A percentile compares a stretch with the other conserved stretches of the same genome.
Evolutionary conservation across 2,113 vertebrate genomes (phyloP).

Genomic region (Cephalopholis sonnerati): DNA sequence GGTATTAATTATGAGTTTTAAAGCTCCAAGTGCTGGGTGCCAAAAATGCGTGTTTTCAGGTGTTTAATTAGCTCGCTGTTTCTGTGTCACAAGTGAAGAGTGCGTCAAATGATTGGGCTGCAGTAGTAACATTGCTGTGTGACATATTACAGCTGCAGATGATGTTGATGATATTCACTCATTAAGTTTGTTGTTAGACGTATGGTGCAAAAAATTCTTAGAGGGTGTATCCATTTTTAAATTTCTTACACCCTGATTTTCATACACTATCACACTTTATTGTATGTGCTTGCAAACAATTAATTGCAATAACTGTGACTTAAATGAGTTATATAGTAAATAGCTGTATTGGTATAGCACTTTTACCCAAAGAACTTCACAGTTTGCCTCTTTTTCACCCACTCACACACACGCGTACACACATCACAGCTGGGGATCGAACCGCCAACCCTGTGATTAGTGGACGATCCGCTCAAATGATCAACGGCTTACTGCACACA

Average conservation of each 20-base stretch:
- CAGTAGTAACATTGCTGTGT: not conserved
- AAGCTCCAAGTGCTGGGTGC: conserved; percentile 84
- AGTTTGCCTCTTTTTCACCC: not conserved
- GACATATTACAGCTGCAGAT: not conserved
- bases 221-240: not conserved
- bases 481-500: conserved; percentile 1
- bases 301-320: not conserved
- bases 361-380: not conserved
- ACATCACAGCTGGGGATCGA: not conserved
- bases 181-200: not conserved
- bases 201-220: not conserved
- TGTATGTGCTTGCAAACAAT: not conserved
- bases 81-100: conserved; percentile 63
- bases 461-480: conserved; percentile 7
- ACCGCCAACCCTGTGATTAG: not conserved
- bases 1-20: conserved; percentile 90
- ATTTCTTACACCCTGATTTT: not conserved
- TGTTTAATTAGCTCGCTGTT: conserved; percentile 66
- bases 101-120: not conserved
- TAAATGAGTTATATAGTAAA: not conserved
- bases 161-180: not conserved
- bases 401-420: not conserved
- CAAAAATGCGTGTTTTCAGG: conserved; percentile 82
- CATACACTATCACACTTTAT: not conserved
- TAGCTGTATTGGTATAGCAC: not conserved